Conservation (phyloP, 1,140 invertebrate genomes). For the Hypsibius dujardini region DNA sequence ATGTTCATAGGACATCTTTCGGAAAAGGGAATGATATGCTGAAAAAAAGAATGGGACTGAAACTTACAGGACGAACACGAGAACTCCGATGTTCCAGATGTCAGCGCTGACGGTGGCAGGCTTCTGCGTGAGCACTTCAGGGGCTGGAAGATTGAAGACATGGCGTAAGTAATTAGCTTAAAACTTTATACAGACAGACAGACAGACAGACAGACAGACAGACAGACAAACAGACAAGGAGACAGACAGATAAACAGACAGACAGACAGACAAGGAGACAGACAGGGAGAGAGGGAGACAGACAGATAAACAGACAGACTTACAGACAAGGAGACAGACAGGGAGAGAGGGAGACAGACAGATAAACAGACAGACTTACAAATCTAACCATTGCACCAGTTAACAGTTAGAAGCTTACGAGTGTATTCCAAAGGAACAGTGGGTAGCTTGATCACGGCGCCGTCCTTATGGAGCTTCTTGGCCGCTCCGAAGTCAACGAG, state of each 20-base stretch:
- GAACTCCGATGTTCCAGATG: constrained; percentile 81
- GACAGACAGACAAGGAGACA: too few species aligned
- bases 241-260: too few species aligned
- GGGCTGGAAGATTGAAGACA: constrained; percentile 44
- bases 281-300: too few species aligned
- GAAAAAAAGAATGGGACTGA: neutral
- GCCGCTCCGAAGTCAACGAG: constrained; percentile 74
- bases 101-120: constrained; percentile 48
- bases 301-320: too few species aligned
- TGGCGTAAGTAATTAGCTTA: neutral
- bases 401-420: constrained; percentile 34
- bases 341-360: too few species aligned
- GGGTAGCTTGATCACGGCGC: constrained; percentile 44
- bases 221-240: too few species aligned
- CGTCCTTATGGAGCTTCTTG: constrained; percentile 56
- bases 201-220: too few species aligned
- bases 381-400: too few species aligned
- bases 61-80: constrained; percentile 66
- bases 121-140: constrained; percentile 56
- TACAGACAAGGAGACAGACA: too few species aligned
- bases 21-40: neutral
- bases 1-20: neutral
- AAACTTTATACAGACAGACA: too few species aligned
- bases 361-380: too few species aligned
- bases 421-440: constrained; percentile 49